Conservation (phyloP, 2,113 vertebrate genomes). For the Lonchura striata region DNA sequence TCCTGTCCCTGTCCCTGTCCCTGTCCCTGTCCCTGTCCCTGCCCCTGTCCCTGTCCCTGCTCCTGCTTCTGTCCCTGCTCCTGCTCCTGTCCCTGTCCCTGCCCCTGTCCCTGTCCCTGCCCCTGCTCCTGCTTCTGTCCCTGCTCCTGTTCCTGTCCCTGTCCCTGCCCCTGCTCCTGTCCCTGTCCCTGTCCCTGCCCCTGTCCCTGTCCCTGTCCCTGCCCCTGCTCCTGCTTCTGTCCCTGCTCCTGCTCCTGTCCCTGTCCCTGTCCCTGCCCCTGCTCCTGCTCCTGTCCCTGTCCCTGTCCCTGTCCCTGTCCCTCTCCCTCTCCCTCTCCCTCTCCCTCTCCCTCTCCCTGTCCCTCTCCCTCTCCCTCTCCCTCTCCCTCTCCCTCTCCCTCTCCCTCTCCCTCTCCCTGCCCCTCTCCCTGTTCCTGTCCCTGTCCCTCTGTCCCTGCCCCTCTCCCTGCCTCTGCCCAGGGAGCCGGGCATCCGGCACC, state of each 20-base stretch:
- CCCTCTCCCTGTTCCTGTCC: neutral
- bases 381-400: neutral
- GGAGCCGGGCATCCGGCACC: neutral
- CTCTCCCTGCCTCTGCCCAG: neutral
- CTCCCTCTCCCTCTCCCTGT: fast-evolving
- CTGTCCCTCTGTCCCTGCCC: neutral
- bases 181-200: neutral
- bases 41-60: neutral
- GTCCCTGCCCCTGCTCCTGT: neutral
- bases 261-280: neutral
- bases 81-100: fast-evolving
- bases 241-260: fast-evolving
- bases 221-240: neutral
- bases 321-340: neutral
- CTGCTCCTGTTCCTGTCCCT: neutral
- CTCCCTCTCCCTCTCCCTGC: too few relatives aligned
- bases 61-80: fast-evolving
- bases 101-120: neutral
- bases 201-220: neutral
- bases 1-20: neutral
- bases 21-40: neutral
- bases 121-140: fast-evolving
- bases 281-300: too few relatives aligned
- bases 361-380: fast-evolving
- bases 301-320: neutral